A percentile compares a stretch with the other conserved stretches of the same genome.
Evolutionary conservation across 2,888 invertebrate species (phyloP).

Genomic region (Lasioglossum vierecki): DNA sequence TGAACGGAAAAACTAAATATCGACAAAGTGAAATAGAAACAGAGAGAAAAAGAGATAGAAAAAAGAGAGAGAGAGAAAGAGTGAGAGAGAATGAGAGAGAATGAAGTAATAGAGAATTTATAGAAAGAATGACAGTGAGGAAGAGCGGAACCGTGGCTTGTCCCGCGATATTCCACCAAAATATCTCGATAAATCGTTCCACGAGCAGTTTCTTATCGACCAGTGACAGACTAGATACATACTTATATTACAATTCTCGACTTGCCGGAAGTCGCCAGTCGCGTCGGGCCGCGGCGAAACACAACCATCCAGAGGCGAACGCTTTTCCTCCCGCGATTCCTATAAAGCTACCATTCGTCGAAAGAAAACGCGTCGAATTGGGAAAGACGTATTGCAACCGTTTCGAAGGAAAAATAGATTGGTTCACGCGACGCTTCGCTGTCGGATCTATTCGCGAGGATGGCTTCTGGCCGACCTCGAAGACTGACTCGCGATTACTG

Average conservation of each 20-base stretch:
- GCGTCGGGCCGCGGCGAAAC: constrained; percentile 38
- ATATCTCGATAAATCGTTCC: constrained; percentile 57
- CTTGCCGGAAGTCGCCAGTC: constrained; percentile 60
- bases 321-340: constrained; percentile 8
- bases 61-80: background rate
- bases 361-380: constrained; percentile 19
- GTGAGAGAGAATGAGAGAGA: background rate
- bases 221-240: constrained; percentile 61
- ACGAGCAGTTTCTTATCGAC: constrained; percentile 61
- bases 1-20: constrained; percentile 1
- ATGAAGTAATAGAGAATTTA: background rate
- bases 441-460: background rate
- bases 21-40: background rate
- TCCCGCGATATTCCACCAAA: constrained; percentile 46
- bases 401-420: constrained; percentile 20
- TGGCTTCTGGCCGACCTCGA: constrained; percentile 6
- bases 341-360: constrained; percentile 3
- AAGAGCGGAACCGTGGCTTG: constrained; percentile 31
- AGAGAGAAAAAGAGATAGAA: background rate
- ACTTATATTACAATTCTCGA: constrained; percentile 63
- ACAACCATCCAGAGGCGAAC: constrained; percentile 14
- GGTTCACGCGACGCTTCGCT: constrained; percentile 8
- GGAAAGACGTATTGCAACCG: constrained; percentile 33
- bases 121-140: constrained; percentile 5
- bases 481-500: background rate